phyloP scores from a whole-genome alignment of 2,113 vertebrate species.

The Ameiurus melas region DNA sequence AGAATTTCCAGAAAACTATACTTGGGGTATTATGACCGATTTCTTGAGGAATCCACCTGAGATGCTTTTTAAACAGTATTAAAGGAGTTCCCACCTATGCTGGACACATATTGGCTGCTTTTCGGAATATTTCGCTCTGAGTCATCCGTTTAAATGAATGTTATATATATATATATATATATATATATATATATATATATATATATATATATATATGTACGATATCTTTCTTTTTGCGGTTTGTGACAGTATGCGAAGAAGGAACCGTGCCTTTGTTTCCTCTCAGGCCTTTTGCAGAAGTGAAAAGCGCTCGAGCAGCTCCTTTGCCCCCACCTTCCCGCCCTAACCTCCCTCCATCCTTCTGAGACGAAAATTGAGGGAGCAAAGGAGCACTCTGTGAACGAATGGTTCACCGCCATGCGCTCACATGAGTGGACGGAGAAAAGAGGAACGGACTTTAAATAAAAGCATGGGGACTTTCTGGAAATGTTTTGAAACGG shows the following conservation, averaged over 20 bases:
- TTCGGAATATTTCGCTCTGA: no score
- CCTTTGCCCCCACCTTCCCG: not conserved
- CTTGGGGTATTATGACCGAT: no score
- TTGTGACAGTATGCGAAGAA: constrained; percentile 14
- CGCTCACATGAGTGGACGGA: constrained; percentile 7
- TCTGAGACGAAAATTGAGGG: not conserved
- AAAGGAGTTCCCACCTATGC: no score
- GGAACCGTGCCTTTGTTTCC: constrained; percentile 29
- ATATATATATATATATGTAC: no score
- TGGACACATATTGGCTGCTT: no score
- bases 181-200: no score
- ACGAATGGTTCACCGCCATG: not conserved
- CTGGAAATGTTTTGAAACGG: constrained; percentile 48
- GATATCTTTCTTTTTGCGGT: not conserved
- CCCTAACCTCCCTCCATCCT: not conserved
- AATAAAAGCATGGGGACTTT: constrained; percentile 40
- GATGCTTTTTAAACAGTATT: no score
- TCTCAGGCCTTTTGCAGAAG: constrained; percentile 35
- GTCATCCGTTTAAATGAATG: no score
- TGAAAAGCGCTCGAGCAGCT: constrained; percentile 37
- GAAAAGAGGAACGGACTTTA: constrained; percentile 48
- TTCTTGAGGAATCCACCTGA: no score
- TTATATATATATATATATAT: no score
- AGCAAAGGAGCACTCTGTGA: constrained; percentile 15
- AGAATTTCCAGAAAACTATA: no score